Evolutionary conservation across 2,797 vertebrate species (phyloP).

Genomic region (Enteromius unitaeniatus): DNA sequence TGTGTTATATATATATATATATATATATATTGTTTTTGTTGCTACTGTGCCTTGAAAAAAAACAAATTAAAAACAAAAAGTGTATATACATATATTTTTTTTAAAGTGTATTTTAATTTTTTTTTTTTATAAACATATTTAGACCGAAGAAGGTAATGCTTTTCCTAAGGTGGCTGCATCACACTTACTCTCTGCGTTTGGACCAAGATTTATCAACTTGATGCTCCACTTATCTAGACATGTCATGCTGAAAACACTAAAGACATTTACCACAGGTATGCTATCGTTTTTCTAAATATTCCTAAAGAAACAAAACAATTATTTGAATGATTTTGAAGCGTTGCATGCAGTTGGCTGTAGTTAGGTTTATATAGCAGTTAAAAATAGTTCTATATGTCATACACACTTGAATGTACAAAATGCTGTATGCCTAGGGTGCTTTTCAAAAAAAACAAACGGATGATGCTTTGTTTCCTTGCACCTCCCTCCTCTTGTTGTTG

Average conservation of each 20-base stretch:
- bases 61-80: no score
- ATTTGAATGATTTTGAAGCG: background rate
- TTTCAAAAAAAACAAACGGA: background rate
- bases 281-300: constrained; percentile 1
- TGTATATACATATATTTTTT: no score
- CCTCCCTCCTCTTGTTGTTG: background rate
- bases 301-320: background rate
- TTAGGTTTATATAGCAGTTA: background rate
- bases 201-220: constrained; percentile 78
- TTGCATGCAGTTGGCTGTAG: background rate
- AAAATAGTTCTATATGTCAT: background rate
- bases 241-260: constrained; percentile 80
- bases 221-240: constrained; percentile 81
- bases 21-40: background rate
- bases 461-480: background rate
- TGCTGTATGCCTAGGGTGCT: background rate
- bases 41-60: no score
- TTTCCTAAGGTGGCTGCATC: constrained; percentile 82
- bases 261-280: constrained; percentile 79
- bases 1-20: background rate
- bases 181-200: constrained; percentile 80
- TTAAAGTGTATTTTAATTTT: no score
- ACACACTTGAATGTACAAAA: background rate
- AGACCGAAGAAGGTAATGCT: constrained; percentile 72
- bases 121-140: background rate